Percentiles rank a stretch among this genome's conserved stretches.
These are phyloP conservation scores for Antechinus flavipes DNA, from an alignment of 2,113 vertebrate genomes.

Conservation along the genomic window DNA sequence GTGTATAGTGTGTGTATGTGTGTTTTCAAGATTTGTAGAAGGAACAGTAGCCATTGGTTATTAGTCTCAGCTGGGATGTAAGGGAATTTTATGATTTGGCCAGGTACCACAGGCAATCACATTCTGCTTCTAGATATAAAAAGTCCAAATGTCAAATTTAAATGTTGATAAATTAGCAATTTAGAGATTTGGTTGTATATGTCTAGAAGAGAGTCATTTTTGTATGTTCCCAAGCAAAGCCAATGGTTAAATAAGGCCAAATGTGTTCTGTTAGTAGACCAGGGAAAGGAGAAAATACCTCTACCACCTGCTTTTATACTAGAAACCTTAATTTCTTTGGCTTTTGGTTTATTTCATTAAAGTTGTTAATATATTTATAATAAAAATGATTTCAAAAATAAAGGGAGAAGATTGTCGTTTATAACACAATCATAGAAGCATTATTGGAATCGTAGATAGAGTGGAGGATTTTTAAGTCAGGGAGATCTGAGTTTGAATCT, in stretches of 20 bases:
- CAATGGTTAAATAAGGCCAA: not conserved
- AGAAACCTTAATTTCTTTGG: not conserved
- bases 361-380: not conserved
- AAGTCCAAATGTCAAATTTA: not conserved
- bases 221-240: not conserved
- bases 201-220: not conserved
- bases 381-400: not conserved
- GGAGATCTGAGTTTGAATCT: not conserved
- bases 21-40: not conserved
- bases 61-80: not conserved
- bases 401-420: not conserved
- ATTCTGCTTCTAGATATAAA: not conserved
- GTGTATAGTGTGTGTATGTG: too few relatives aligned
- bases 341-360: not conserved
- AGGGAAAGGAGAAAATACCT: not conserved
- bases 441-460: not conserved
- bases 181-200: not conserved
- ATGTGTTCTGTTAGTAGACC: not conserved
- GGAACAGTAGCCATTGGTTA: not conserved
- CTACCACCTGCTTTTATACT: not conserved
- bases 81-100: not conserved
- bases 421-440: not conserved
- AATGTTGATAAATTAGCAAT: not conserved
- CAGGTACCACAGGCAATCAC: not conserved
- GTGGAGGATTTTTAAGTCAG: not conserved